Percentiles rank a stretch among this genome's conserved stretches.
These are phyloP conservation scores for Scotopteryx bipunctaria DNA, from an alignment of 2,888 invertebrate genomes.

Conservation along the genomic window DNA sequence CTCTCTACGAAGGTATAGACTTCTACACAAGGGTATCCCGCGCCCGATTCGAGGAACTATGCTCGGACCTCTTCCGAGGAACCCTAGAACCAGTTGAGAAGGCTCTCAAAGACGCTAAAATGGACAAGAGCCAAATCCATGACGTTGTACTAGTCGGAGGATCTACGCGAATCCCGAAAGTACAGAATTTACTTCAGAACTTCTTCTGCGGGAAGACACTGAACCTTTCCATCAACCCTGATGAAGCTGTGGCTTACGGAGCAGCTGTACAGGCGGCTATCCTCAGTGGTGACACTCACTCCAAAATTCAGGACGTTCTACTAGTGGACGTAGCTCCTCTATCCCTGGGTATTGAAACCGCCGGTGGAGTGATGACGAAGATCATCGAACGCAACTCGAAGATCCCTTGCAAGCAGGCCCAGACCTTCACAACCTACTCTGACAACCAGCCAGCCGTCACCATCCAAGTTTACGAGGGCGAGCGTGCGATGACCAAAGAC, in stretches of 20 bases:
- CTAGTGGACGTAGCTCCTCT: constrained; percentile 43
- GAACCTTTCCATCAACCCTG: constrained; percentile 28
- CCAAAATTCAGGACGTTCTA: constrained; percentile 70
- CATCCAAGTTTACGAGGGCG: constrained; percentile 24
- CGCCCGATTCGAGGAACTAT: constrained; percentile 87
- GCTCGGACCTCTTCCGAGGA: constrained; percentile 84
- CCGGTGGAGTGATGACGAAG: constrained; percentile 87
- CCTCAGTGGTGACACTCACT: constrained; percentile 86
- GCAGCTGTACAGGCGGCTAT: constrained; percentile 61
- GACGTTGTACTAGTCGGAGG: constrained; percentile 89
- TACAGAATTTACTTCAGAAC: constrained; percentile 86
- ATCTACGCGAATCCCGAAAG: constrained; percentile 88
- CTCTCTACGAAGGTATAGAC: constrained; percentile 85
- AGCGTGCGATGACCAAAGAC: constrained; percentile 25
- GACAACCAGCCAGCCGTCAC: constrained; percentile 27
- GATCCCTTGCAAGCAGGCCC: constrained; percentile 85
- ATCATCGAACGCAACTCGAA: constrained; percentile 85
- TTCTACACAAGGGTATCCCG: constrained; percentile 85
- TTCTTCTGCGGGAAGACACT: constrained; percentile 78
- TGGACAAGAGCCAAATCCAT: constrained; percentile 80
- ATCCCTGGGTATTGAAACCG: constrained; percentile 75
- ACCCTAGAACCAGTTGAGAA: constrained; percentile 85
- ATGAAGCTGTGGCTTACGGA: constrained; percentile 88
- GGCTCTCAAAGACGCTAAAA: constrained; percentile 84
- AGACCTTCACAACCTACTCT: constrained; percentile 54